Evolutionary conservation across 2,797 vertebrate genomes (phyloP).

Genomic region (Enteromius viviparus): DNA sequence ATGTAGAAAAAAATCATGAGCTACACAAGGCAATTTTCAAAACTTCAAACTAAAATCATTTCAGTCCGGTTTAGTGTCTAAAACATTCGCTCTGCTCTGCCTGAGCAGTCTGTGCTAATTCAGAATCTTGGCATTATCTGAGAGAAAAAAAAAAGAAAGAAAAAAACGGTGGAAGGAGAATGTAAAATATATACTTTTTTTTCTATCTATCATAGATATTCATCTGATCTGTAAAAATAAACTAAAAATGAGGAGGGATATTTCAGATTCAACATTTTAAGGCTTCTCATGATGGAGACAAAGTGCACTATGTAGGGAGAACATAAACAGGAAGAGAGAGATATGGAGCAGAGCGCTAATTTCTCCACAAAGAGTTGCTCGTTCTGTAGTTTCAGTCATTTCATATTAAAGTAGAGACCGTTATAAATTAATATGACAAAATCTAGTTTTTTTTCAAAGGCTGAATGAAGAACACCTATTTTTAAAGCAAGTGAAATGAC

Average conservation of each 20-base stretch:
- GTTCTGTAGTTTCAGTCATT: conserved; percentile 10
- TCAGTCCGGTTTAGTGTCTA: neutral
- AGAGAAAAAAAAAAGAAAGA: neutral
- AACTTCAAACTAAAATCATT: neutral
- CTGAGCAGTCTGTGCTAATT: conserved; percentile 36
- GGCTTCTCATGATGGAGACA: conserved; percentile 79
- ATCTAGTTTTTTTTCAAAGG: neutral
- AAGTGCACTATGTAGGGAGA: conserved; percentile 74
- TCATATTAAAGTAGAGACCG: neutral
- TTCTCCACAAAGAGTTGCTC: conserved; percentile 5
- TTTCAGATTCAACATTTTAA: conserved; percentile 76
- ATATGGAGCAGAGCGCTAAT: conserved; percentile 45
- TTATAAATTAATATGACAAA: conserved; percentile 26
- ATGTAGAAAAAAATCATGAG: neutral
- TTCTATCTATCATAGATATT: conserved; percentile 16
- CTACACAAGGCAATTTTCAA: neutral
- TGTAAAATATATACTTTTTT: conserved; percentile 9
- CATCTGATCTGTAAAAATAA: conserved; percentile 18
- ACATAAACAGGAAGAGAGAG: conserved; percentile 29
- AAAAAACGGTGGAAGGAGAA: neutral
- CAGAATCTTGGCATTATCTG: conserved; percentile 5
- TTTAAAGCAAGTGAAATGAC: conserved; percentile 18
- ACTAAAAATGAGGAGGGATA: conserved; percentile 37
- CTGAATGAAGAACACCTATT: conserved; percentile 26
- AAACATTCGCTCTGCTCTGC: conserved; percentile 11